Conservation (phyloP, 1,140 invertebrate genomes). For the Drosophila parvula region DNA sequence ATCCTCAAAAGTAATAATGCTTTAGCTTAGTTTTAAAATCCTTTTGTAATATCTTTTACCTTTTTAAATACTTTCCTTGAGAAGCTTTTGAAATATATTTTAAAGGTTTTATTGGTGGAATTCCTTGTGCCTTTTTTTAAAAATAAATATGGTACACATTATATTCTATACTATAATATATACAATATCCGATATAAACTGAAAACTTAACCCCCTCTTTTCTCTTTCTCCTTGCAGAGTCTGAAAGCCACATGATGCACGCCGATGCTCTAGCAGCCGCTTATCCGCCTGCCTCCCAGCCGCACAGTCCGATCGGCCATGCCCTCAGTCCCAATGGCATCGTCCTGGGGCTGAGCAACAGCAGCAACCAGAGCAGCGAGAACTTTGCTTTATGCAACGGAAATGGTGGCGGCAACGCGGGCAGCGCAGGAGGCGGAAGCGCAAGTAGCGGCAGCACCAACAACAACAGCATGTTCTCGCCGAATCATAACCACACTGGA, state of each 20-base stretch:
- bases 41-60: no score
- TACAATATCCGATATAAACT: neutral
- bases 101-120: no score
- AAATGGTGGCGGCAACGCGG: conserved; percentile 35
- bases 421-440: conserved; percentile 44
- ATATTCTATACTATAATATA: no score
- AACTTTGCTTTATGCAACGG: conserved; percentile 69
- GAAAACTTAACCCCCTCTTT: neutral
- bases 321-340: conserved; percentile 76
- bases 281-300: conserved; percentile 60
- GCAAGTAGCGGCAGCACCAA: conserved; percentile 65
- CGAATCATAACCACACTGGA: conserved; percentile 57
- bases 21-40: no score
- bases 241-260: conserved; percentile 79
- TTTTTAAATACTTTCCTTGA: no score
- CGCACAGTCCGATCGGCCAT: conserved; percentile 72
- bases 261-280: conserved; percentile 64
- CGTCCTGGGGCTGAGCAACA: conserved; percentile 72
- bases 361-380: conserved; percentile 78
- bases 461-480: conserved; percentile 68
- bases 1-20: no score
- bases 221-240: conserved; percentile 49
- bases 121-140: no score
- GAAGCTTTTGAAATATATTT: no score
- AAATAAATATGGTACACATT: no score